Evolutionary conservation across 1,140 invertebrate genomes (phyloP), one percentile per base, ranked within the genome.

Genomic region (Drosophila virilis): DNA sequence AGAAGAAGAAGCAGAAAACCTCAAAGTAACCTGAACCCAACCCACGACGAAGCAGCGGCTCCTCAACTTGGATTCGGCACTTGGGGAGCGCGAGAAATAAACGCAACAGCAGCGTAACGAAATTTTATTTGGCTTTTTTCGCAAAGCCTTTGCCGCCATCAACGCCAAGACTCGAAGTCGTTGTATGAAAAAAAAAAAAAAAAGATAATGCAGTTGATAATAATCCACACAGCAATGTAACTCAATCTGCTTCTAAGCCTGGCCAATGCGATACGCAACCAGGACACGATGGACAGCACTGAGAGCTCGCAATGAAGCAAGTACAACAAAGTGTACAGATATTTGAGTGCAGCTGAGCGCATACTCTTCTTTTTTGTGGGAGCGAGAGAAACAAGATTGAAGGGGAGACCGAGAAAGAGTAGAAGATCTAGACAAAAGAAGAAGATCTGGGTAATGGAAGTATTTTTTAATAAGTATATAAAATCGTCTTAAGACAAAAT

Each of bases 221-320:
- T 89, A 89, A 89, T 89, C 84, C 84, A 67, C 84, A 67, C 84
- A 89, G 84, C 77, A 90, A 89, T 89, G 84, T 89, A 89, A 89
- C 84, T 89, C 84, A 89, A 89, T 89, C 84, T 80, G 67, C 77
- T 88, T 89, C 84, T 88, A 89, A 80, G 74, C 65, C 76, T 64
- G 54, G 65, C 72, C 79, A 77, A 67, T 65, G 79, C 62, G 76
- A 82, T 88, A 82, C 76, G 83, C 77, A 77, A 80, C 58, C 46
- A 78, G 67, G 62, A 77, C 80, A 76, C 66, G 68, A 67, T 43
- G 74, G 37, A 61, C 42, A 59, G 45, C 55, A 70, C 64, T 51
- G 38, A 67, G 48, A 51, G 35, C 13, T 70, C n/a, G 45, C 51
- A 74, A 45, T 64, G 48, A 9, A 15, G n/a, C 9, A 8, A 28